A percentile compares a stretch with the other conserved stretches of the same genome.
Evolutionary conservation across 2,797 vertebrate species (phyloP).

Genomic region (Sus cebifrons): DNA sequence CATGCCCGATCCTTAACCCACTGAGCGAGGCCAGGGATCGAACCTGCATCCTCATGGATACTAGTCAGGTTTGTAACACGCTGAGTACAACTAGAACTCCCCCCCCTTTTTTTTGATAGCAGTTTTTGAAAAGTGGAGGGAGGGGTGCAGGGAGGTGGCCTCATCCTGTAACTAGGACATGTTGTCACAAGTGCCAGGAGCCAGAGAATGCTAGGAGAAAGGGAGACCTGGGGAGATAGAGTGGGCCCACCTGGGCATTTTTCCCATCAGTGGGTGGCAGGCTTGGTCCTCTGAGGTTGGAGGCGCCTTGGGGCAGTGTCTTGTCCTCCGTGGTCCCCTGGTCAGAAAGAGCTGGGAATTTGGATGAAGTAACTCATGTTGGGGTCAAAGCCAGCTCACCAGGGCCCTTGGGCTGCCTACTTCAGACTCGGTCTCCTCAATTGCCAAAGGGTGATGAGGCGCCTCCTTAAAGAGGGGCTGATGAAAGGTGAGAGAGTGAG

Average conservation of each 20-base stretch:
- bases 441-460: background rate
- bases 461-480: background rate
- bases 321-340: background rate
- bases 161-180: background rate
- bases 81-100: too few relatives aligned
- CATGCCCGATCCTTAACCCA: too few relatives aligned
- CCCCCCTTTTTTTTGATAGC: background rate
- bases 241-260: fast-evolving
- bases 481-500: background rate
- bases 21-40: too few relatives aligned
- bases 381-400: background rate
- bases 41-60: too few relatives aligned
- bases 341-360: fast-evolving
- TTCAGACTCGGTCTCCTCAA: background rate
- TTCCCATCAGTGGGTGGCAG: fast-evolving
- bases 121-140: background rate
- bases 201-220: background rate
- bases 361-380: fast-evolving
- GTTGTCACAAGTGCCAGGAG: background rate
- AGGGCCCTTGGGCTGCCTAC: fast-evolving
- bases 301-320: background rate
- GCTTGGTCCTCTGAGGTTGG: fast-evolving
- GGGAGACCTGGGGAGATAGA: fast-evolving
- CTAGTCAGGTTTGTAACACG: too few relatives aligned
- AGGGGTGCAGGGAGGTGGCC: background rate